Evolutionary conservation across 2,113 vertebrate genomes (phyloP).

Genomic region (Cryptoleucopteryx plumbea): DNA sequence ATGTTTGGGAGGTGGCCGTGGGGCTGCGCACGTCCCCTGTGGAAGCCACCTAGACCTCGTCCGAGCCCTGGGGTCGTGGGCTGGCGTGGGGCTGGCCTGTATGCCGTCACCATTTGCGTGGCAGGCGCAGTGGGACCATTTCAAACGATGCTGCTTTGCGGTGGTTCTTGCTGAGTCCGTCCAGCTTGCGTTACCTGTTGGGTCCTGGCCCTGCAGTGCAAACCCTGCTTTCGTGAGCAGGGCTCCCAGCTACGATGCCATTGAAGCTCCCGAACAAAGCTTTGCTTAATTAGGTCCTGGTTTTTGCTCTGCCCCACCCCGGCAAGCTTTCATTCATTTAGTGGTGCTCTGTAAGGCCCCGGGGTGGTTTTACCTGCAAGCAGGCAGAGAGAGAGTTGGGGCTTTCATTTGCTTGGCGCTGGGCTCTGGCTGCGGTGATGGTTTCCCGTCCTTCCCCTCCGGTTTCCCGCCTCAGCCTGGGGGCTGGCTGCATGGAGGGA

Average conservation of each 20-base stretch:
- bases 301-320: constrained; percentile 1
- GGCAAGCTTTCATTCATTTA: neutral
- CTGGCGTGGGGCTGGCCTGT: neutral
- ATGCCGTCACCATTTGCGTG: fast-evolving
- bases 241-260: neutral
- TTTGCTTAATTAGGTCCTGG: neutral
- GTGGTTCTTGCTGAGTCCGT: neutral
- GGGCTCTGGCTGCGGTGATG: fast-evolving
- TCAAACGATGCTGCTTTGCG: neutral
- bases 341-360: neutral
- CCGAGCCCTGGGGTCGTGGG: fast-evolving
- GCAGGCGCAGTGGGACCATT: neutral
- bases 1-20: fast-evolving
- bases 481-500: fast-evolving
- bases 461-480: neutral
- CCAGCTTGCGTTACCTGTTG: neutral
- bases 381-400: neutral
- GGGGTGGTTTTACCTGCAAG: neutral
- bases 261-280: neutral
- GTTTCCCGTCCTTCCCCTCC: fast-evolving
- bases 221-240: neutral
- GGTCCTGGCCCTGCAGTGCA: neutral
- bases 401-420: neutral
- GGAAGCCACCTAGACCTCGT: fast-evolving
- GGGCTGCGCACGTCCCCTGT: fast-evolving